Evolutionary conservation across 2,113 vertebrate genomes (phyloP).

Genomic region (Nycticorax nycticorax): DNA sequence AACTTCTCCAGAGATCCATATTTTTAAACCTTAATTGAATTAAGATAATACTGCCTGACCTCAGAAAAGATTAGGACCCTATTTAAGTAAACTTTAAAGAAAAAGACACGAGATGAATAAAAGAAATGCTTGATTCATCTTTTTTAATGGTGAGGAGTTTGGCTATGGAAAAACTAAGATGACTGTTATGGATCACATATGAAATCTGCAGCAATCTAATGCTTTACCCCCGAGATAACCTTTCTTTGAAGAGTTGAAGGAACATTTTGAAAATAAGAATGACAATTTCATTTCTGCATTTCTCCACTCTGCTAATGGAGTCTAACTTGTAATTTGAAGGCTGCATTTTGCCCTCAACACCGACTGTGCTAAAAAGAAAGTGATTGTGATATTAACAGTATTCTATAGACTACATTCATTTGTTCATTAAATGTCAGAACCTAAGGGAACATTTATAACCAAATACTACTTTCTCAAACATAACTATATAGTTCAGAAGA

Average conservation of each 20-base stretch:
- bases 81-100: background rate
- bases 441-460: fast-evolving
- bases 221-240: background rate
- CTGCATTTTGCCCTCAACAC: background rate
- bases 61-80: background rate
- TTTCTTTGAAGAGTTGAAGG: background rate
- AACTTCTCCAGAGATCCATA: background rate
- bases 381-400: background rate
- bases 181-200: background rate
- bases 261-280: background rate
- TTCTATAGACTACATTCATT: background rate
- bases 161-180: background rate
- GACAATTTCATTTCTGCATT: background rate
- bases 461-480: background rate
- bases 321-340: background rate
- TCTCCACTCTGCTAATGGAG: background rate
- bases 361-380: background rate
- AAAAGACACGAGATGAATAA: background rate
- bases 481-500: background rate
- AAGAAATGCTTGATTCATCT: background rate
- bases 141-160: background rate
- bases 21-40: background rate
- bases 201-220: background rate
- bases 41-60: background rate
- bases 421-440: background rate